phyloP scores from a whole-genome alignment of 2,113 vertebrate species.

The Lagopus leucura region DNA sequence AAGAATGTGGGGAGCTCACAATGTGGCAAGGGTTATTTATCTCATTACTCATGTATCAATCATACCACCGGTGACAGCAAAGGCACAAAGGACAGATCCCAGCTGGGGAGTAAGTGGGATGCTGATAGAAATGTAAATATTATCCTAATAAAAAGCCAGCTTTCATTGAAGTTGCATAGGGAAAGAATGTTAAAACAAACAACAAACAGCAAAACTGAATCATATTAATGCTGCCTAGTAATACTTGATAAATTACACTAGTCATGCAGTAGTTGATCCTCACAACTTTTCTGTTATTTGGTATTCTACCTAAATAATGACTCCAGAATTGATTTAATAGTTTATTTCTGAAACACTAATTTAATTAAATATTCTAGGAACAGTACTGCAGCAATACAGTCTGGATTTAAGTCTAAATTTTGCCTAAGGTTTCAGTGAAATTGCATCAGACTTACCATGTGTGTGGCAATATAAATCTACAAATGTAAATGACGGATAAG shows the following conservation, averaged over 20 bases:
- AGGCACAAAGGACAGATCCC: background rate
- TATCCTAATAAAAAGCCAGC: background rate
- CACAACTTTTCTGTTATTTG: background rate
- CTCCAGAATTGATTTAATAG: conserved; percentile 22
- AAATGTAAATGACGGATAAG: conserved; percentile 8
- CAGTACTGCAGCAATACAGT: background rate
- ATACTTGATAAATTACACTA: background rate
- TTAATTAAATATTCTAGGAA: conserved; percentile 36
- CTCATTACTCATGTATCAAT: background rate
- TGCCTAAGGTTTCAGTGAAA: conserved; percentile 39
- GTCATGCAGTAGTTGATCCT: background rate
- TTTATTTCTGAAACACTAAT: conserved; percentile 53
- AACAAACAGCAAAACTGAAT: background rate
- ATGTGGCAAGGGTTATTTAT: background rate
- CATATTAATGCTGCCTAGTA: background rate
- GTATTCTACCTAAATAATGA: conserved; percentile 24
- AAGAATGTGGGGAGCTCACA: background rate
- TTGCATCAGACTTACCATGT: conserved; percentile 13
- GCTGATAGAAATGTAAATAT: background rate
- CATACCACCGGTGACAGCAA: background rate
- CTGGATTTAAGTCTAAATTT: conserved; percentile 25
- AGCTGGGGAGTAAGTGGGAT: background rate
- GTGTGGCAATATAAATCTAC: conserved; percentile 36
- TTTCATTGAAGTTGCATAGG: background rate
- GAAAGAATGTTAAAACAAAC: conserved; percentile 9